These are phyloP conservation scores for Poecilia velifera DNA, from an alignment of 2,797 vertebrate genomes.

Conservation along the genomic window DNA sequence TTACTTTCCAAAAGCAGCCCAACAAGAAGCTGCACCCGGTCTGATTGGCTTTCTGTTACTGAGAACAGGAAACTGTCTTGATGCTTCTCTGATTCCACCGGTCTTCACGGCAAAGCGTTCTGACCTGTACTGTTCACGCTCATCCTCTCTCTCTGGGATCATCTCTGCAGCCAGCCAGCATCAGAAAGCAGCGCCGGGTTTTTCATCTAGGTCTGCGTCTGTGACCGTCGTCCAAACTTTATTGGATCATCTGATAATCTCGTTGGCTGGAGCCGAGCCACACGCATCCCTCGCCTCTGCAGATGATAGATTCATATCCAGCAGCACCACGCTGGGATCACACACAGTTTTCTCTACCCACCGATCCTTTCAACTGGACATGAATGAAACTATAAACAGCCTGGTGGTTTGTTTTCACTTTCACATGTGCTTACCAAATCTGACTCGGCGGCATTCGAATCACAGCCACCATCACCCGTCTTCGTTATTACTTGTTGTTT, in stretches of 20 bases:
- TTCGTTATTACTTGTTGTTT: conserved; percentile 27
- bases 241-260: conserved; percentile 70
- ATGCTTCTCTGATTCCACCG: conserved; percentile 14
- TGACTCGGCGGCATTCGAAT: neutral
- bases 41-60: neutral
- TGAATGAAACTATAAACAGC: conserved; percentile 1
- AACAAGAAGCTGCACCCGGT: neutral
- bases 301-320: conserved; percentile 43
- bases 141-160: neutral
- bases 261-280: conserved; percentile 44
- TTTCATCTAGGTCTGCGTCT: conserved; percentile 44
- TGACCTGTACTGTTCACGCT: conserved; percentile 41
- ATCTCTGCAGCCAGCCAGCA: conserved; percentile 22
- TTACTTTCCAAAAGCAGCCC: neutral
- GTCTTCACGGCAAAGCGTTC: conserved; percentile 52
- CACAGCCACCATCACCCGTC: neutral
- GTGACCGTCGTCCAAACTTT: conserved; percentile 52
- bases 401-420: conserved; percentile 15
- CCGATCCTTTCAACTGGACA: conserved; percentile 18
- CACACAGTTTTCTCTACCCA: neutral
- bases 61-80: neutral
- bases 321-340: conserved; percentile 27
- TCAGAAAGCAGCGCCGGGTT: conserved; percentile 28
- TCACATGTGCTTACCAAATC: neutral
- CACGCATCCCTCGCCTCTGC: conserved; percentile 25